phyloP scores from a whole-genome alignment of 1,140 invertebrate species.

The Drosophila erecta region DNA sequence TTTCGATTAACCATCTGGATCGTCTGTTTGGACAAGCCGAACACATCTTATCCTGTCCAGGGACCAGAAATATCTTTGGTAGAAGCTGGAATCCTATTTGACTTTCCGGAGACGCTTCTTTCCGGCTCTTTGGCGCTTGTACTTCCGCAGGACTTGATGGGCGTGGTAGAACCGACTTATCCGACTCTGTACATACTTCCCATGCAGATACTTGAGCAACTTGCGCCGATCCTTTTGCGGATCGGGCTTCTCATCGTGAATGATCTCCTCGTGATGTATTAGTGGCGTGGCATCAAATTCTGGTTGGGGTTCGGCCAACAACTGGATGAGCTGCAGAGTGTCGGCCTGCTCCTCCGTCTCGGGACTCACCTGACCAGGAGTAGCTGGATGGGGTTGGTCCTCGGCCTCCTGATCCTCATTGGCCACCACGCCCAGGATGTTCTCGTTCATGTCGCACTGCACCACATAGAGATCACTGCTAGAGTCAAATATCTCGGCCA shows the following conservation, averaged over 20 bases:
- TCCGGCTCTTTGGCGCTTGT: conserved; percentile 37
- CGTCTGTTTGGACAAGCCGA: conserved; percentile 5
- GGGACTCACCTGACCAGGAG: conserved; percentile 8
- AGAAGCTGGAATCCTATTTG: conserved; percentile 37
- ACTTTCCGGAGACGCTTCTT: conserved; percentile 3
- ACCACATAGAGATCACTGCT: conserved; percentile 80
- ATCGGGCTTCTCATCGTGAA: conserved; percentile 54
- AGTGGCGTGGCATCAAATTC: conserved; percentile 19
- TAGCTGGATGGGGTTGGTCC: not conserved
- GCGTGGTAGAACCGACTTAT: conserved; percentile 67
- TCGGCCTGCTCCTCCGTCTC: conserved; percentile 29
- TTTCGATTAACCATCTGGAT: conserved; percentile 51
- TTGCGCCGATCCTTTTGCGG: conserved; percentile 31
- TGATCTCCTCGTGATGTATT: conserved; percentile 31
- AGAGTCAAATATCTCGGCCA: conserved; percentile 79
- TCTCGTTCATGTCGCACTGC: conserved; percentile 83
- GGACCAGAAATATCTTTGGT: conserved; percentile 47
- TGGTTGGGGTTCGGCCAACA: conserved; percentile 55
- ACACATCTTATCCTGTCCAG: conserved; percentile 27
- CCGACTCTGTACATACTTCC: conserved; percentile 72
- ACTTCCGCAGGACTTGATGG: conserved; percentile 73
- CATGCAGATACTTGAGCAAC: conserved; percentile 78
- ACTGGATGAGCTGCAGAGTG: conserved; percentile 65
- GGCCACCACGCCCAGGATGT: conserved; percentile 64
- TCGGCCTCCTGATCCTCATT: conserved; percentile 25